Evolutionary conservation across 1,140 invertebrate species (phyloP), one percentile per base, ranked within the genome.

Genomic region (Calosoma granatense): DNA sequence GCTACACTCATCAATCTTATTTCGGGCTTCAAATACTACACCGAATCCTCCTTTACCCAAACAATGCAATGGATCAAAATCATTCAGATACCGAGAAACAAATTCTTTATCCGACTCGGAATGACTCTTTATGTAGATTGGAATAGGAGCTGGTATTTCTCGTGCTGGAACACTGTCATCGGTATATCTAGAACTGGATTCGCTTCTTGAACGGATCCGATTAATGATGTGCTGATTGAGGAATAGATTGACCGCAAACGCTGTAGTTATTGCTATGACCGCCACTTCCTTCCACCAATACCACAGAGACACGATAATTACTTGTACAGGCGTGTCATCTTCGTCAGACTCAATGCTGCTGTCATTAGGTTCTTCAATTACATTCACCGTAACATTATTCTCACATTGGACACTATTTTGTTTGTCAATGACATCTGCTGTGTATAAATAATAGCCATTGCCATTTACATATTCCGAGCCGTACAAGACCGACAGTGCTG

Each of bases 31-130:
- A 74, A 97, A 98, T 0, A 99, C 96, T 19, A 97, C 85, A 0
- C 96, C 96, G 76, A 97, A 98, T 0, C 94, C 96, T n/a, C 96
- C 95, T 66, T 83, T 84, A 0, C 94, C 94, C 0, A 98, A 75
- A 62, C 89, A 87, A 57, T 83, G 76, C 26, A 96, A 70, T 4
- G 88, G 83, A 22, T 90, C 86, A 73, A 96, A 98, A 66, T 97
- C 94, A 15, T 80, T 83, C 54, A 86, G 74, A 71, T 92, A 98
- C 55, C 92, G 83, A 2, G 82, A 90, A 4, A 67, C 76, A 68
- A 82, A 83, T 54, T 76, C 74, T 17, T 47, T 56, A 4, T 65
- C 64, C 3, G 41, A 47, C 17, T 47, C 41, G 41, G 14, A 59
- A 62, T 17, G 59, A 65, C 3, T 65, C 15, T 53, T 53, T 17